Percentiles rank a stretch among this genome's conserved stretches.
phyloP scores from a whole-genome alignment of 2,113 vertebrate species.

The Mellivora capensis region DNA sequence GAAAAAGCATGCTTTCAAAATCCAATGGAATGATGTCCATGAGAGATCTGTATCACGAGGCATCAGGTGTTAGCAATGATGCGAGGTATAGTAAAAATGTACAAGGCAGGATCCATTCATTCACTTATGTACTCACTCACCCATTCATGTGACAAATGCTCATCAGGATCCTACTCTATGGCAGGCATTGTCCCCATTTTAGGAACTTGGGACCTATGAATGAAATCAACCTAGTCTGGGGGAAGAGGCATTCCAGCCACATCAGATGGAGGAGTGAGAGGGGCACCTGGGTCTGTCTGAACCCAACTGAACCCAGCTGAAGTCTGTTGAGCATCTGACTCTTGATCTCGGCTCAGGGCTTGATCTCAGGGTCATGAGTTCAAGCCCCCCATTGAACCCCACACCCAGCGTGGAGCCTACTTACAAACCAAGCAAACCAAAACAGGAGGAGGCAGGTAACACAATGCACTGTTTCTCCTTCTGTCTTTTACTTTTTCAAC shows the following conservation, averaged over 20 bases:
- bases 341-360: not conserved
- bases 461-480: not conserved
- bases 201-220: not conserved
- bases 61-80: not conserved
- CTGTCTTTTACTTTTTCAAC: not conserved
- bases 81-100: not conserved
- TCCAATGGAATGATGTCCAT: not conserved
- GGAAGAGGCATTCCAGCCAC: not conserved
- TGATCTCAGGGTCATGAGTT: not conserved
- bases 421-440: not conserved
- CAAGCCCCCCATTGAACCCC: not conserved
- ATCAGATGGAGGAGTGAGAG: not conserved
- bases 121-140: not conserved
- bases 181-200: not conserved
- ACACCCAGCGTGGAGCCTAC: not conserved
- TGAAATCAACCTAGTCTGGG: not conserved
- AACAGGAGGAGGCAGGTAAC: not conserved
- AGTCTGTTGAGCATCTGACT: not conserved
- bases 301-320: too few relatives aligned
- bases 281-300: not conserved
- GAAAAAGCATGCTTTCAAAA: not conserved
- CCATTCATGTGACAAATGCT: not conserved
- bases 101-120: not conserved
- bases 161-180: not conserved
- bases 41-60: not conserved